These are phyloP conservation scores for Cataglyphis hispanica DNA, from an alignment of 1,140 invertebrate species.

Conservation along the genomic window DNA sequence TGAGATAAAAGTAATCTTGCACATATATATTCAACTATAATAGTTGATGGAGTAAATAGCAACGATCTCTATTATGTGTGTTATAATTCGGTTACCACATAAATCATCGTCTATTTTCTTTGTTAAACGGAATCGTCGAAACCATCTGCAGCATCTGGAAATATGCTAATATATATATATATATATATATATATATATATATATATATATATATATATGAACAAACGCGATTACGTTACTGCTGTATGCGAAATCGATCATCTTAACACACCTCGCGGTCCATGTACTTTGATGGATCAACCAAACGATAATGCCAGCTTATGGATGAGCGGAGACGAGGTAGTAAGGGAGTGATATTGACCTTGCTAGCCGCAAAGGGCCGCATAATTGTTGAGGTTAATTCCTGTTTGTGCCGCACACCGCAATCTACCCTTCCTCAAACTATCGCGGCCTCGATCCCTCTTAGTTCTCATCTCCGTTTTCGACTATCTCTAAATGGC, in stretches of 20 bases:
- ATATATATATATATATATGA: no score
- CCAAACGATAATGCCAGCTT: constrained; percentile 52
- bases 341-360: constrained; percentile 67
- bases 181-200: no score
- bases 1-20: neutral
- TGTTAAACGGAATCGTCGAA: constrained; percentile 9
- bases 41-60: neutral
- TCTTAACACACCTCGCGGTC: constrained; percentile 50
- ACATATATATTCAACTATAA: neutral
- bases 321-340: constrained; percentile 51
- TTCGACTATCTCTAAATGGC: constrained; percentile 52
- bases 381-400: constrained; percentile 78
- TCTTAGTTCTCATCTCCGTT: constrained; percentile 30
- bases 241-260: constrained; percentile 41
- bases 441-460: constrained; percentile 64
- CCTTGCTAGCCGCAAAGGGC: constrained; percentile 75
- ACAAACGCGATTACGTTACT: constrained; percentile 43
- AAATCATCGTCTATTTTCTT: constrained; percentile 23
- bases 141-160: constrained; percentile 6
- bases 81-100: constrained; percentile 8
- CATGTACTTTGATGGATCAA: constrained; percentile 51
- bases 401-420: constrained; percentile 72
- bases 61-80: no score
- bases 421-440: constrained; percentile 71
- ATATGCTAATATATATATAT: constrained; percentile 45